Base-by-base conservation (phyloP, 1,140 invertebrate genomes). In the Zaprionus capensis region DNA sequence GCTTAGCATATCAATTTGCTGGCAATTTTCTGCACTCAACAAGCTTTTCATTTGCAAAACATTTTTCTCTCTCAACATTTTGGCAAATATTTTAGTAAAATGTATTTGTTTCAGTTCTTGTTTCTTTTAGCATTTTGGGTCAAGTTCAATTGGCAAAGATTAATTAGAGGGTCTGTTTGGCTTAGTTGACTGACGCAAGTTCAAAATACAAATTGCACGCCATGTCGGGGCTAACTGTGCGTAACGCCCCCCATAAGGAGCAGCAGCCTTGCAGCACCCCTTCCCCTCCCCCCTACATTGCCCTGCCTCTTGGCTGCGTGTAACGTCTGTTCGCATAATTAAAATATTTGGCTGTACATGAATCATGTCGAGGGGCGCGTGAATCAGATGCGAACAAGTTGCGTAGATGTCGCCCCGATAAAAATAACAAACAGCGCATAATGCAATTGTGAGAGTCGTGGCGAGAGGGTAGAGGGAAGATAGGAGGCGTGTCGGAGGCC, bases 121-220 rank as follows among this genome's bases (percentile, higher is more conserved):
- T 49, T 71, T 31, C 28, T 76, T 38, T 34, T 24, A 64, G 36
- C n/a, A 76, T 87, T 86, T 81, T 84, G 78, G 84, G 84, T 90
- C 84, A 90, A 88, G 84, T 83, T 90, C 75, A 88, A 81, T 70
- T 90, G 81, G 73, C 63, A 65, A 68, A 68, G 85, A 88, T 88
- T 88, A 84, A 90, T 90, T 81, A 78, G 68, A 84, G 80, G 81
- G 85, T 88, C 83, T 9, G 41, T 9, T 87, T 87, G 83, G 77
- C 84, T 77, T 49, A 64, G 22, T 49, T 63, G 61, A 63, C 46
- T 63, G 61, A 46, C 62, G 51, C 28, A 66, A 87, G 82, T 71
- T 82, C 80, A 82, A 83, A 73, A 46, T 46, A 46, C 55, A 76
- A 82, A 78, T 71, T 72, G 80, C 66, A 78, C 34, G 58, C 68